Conservation (phyloP, 2,888 invertebrate species). For the Orgyia antiqua region DNA sequence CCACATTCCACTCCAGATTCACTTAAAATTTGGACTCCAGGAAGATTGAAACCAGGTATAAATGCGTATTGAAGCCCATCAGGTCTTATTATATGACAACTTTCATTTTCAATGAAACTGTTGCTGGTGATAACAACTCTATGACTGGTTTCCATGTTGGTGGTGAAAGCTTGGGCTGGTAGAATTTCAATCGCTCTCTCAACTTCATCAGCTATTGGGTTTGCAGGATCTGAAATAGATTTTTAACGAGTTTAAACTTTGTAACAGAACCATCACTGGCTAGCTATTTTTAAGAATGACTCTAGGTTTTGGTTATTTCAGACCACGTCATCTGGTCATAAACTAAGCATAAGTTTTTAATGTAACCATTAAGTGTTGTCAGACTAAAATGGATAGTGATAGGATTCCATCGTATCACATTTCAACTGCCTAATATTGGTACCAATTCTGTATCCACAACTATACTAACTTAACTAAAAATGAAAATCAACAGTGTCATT, state of each 20-base stretch:
- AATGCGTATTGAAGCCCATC: constrained; percentile 35
- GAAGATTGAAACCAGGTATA: constrained; percentile 30
- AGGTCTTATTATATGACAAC: constrained; percentile 46
- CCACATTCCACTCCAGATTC: constrained; percentile 37
- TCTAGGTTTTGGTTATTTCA: too few species aligned
- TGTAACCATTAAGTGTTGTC: too few species aligned
- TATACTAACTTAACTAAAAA: too few species aligned
- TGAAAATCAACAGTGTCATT: too few species aligned
- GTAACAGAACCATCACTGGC: too few species aligned
- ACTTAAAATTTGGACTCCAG: constrained; percentile 33
- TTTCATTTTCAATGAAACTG: constrained; percentile 24
- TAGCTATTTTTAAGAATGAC: too few species aligned
- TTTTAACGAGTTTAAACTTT: neutral
- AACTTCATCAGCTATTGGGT: constrained; percentile 26
- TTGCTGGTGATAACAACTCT: constrained; percentile 24
- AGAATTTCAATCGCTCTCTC: constrained; percentile 22
- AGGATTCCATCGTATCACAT: too few species aligned
- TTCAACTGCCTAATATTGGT: too few species aligned
- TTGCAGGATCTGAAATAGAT: constrained; percentile 33
- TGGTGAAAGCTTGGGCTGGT: constrained; percentile 9
- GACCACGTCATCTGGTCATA: too few species aligned
- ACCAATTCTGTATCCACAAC: too few species aligned
- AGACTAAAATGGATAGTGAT: too few species aligned
- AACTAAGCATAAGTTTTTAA: too few species aligned
- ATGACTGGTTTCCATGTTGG: constrained; percentile 24